Evolutionary conservation across 2,797 vertebrate genomes (phyloP), one percentile per base, ranked within the genome.

Genomic region (Graptemys geographica): DNA sequence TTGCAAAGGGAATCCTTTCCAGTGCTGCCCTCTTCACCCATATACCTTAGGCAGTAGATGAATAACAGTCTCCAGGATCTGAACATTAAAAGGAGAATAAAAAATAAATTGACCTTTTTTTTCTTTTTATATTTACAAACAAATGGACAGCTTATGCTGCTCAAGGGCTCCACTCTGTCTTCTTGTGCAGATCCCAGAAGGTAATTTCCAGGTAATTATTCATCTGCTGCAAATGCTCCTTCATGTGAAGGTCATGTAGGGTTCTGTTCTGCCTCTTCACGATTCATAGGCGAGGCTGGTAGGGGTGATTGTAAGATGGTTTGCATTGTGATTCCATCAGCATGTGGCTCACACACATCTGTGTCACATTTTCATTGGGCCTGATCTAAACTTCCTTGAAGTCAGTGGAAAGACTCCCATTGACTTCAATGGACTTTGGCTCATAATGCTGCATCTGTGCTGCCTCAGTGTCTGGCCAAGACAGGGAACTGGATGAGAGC

Each of bases 41-140:
- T 49, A 85, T 47, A 79, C 90, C 76, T 93, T 57, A 87, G 84
- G 89, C 79, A 86, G 80, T 86, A 81, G 28, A 52, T 37, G 74
- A 83, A 55, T 96, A 96, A 90, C 87, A 91, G 95, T 79, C 79
- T 59, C 90, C 86, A 94, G 12, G 88, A 69, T 87, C 92, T 82
- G 79, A 81, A 79, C 0, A 0, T 83, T 90, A 94, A 76, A 0
- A 0, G 59, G 85, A 86, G 81, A 94, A 87, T 89, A 92, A 78
- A 92, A 94, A 84, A 94, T 16, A 91, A 95, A 91, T 88, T 52
- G 51, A 84, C n/a, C 9, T 51, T 91, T 90, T 94, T 55, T 55
- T 33, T 33, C 4, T 69, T 87, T 92, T 95, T 94, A 59, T 7
- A 81, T 93, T 95, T 88, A 92, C 80, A 84, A 18, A 33, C 27